Evolutionary conservation across 2,888 invertebrate genomes (phyloP).

Genomic region (Galerucella calmariensis): DNA sequence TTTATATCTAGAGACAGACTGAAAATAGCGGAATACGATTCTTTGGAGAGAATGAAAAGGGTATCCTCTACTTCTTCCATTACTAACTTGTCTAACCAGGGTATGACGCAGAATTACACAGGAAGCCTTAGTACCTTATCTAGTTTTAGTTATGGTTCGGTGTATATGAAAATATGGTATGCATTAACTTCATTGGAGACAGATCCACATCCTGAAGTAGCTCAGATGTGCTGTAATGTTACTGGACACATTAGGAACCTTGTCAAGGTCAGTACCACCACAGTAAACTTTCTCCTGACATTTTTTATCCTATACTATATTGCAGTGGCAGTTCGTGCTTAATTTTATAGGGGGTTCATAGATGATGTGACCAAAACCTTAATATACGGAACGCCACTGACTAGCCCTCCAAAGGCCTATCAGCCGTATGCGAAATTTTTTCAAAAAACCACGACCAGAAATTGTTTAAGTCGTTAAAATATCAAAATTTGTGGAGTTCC

Average conservation of each 20-base stretch:
- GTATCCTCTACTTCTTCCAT: slow-evolving; percentile 79
- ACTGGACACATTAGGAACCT: slow-evolving; percentile 82
- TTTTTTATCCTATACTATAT: not conserved
- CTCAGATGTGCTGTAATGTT: slow-evolving; percentile 80
- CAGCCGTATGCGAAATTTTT: too few relatives aligned
- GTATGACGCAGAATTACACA: slow-evolving; percentile 42
- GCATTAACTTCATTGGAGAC: slow-evolving; percentile 80
- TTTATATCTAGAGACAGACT: slow-evolving; percentile 39
- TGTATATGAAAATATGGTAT: slow-evolving; percentile 92
- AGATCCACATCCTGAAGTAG: slow-evolving; percentile 90
- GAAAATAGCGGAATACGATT: slow-evolving; percentile 40
- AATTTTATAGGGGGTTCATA: too few relatives aligned
- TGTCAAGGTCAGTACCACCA: slow-evolving; percentile 65
- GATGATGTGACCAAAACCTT: too few relatives aligned
- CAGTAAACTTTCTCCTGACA: not conserved
- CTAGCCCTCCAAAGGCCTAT: too few relatives aligned
- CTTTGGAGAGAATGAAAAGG: slow-evolving; percentile 68
- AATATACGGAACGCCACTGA: too few relatives aligned
- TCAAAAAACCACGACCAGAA: too few relatives aligned
- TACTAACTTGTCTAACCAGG: slow-evolving; percentile 66
- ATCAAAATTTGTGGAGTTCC: too few relatives aligned
- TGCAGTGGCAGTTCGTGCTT: too few relatives aligned
- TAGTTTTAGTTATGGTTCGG: slow-evolving; percentile 73
- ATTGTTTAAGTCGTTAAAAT: too few relatives aligned
- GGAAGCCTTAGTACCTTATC: slow-evolving; percentile 64